These are phyloP conservation scores for Marisa cornuarietis DNA, from an alignment of 1,140 invertebrate genomes.

Conservation along the genomic window DNA sequence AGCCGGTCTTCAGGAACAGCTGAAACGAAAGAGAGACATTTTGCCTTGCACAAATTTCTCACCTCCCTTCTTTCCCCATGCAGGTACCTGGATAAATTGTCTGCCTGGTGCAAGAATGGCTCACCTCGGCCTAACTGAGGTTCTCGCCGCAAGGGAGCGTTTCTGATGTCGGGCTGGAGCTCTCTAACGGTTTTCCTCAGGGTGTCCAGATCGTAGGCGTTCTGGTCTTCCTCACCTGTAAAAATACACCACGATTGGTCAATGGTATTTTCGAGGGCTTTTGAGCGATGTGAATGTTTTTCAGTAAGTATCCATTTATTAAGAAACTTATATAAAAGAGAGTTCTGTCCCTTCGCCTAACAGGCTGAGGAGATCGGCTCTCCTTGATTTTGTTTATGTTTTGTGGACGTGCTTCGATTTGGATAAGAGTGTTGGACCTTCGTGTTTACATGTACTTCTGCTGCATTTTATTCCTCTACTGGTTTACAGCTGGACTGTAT, in stretches of 20 bases:
- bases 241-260: background rate
- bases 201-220: slow-evolving; percentile 96
- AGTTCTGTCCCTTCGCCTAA: too few relatives aligned
- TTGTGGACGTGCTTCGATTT: too few relatives aligned
- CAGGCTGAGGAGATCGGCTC: too few relatives aligned
- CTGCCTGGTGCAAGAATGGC: background rate
- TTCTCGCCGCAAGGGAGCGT: background rate
- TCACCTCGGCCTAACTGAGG: background rate
- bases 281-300: background rate
- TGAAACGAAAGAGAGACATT: slow-evolving; percentile 22
- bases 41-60: background rate
- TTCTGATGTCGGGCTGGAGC: slow-evolving; percentile 18
- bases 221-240: slow-evolving; percentile 96
- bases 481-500: too few relatives aligned
- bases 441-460: too few relatives aligned
- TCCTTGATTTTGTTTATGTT: too few relatives aligned
- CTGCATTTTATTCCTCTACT: too few relatives aligned
- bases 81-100: too few relatives aligned
- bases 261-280: background rate
- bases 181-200: slow-evolving; percentile 74
- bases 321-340: too few relatives aligned
- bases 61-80: too few relatives aligned
- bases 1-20: slow-evolving; percentile 71
- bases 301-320: background rate
- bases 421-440: too few relatives aligned